phyloP scores from a whole-genome alignment of 1,140 invertebrate genomes.

The Caenorhabditis briggsae region DNA sequence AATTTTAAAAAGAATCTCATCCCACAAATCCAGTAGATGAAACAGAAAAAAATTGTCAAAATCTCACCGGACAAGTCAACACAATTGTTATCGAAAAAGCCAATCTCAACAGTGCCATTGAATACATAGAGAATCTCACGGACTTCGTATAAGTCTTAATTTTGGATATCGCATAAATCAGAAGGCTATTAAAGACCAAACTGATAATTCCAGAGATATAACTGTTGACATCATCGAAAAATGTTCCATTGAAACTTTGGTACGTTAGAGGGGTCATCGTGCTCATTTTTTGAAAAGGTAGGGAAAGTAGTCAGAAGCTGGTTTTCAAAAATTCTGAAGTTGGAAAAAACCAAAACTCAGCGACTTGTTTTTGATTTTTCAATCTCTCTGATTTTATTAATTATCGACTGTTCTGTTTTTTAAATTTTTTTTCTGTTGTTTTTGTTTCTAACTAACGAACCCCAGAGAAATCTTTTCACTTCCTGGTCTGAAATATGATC shows the following conservation, averaged over 20 bases:
- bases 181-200: neutral
- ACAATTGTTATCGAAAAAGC: neutral
- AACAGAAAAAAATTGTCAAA: neutral
- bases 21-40: neutral
- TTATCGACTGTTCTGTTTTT: no score
- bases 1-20: no score
- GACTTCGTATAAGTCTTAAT: conserved; percentile 3
- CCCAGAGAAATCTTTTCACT: neutral
- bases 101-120: neutral
- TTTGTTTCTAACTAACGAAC: neutral
- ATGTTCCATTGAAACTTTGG: conserved; percentile 6
- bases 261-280: neutral
- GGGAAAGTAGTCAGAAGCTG: no score
- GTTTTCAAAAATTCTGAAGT: no score
- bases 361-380: no score
- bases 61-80: neutral
- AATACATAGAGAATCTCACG: neutral
- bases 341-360: no score
- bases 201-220: neutral
- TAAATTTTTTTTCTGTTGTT: no score
- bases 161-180: conserved; percentile 7
- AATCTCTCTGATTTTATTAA: no score
- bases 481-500: conserved; percentile 33
- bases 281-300: neutral
- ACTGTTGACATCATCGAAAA: conserved; percentile 19